phyloP scores from a whole-genome alignment of 2,888 invertebrate species.

The Quadroppia sp. region DNA sequence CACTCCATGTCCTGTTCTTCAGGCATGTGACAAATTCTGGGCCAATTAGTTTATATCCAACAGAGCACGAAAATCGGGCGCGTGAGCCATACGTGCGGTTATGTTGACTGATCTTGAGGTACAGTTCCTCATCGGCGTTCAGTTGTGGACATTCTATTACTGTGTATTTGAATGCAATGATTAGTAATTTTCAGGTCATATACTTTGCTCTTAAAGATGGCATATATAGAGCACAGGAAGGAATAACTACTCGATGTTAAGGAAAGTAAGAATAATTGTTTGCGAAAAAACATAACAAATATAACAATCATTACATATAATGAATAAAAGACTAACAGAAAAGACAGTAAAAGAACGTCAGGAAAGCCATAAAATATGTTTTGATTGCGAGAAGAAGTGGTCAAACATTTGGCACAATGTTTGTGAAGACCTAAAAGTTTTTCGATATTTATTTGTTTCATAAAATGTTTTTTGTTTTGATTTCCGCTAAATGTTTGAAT shows the following conservation, averaged over 20 bases:
- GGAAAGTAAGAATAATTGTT: too few relatives aligned
- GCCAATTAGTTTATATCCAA: constrained; percentile 74
- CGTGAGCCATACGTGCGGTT: constrained; percentile 76
- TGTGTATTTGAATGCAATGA: constrained; percentile 33
- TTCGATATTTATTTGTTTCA: too few relatives aligned
- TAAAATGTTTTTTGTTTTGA: too few relatives aligned
- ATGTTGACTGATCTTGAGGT: constrained; percentile 69
- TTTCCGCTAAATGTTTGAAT: too few relatives aligned
- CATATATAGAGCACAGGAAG: too few relatives aligned
- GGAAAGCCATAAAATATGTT: neutral
- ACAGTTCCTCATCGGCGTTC: constrained; percentile 62
- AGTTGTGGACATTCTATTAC: constrained; percentile 67
- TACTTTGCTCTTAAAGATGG: neutral
- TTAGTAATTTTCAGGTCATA: neutral
- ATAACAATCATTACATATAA: neutral
- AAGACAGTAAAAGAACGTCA: neutral
- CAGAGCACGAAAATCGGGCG: constrained; percentile 75
- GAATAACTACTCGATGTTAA: too few relatives aligned
- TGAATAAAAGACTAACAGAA: constrained; percentile 3
- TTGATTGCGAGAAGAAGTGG: neutral
- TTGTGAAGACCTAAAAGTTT: too few relatives aligned
- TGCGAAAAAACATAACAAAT: too few relatives aligned
- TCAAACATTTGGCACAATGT: neutral
- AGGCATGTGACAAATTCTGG: constrained; percentile 74
- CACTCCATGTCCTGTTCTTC: constrained; percentile 73